These are phyloP conservation scores for Ricordea florida DNA, from an alignment of 92 coral and sea anemone genomes.

Conservation along the genomic window DNA sequence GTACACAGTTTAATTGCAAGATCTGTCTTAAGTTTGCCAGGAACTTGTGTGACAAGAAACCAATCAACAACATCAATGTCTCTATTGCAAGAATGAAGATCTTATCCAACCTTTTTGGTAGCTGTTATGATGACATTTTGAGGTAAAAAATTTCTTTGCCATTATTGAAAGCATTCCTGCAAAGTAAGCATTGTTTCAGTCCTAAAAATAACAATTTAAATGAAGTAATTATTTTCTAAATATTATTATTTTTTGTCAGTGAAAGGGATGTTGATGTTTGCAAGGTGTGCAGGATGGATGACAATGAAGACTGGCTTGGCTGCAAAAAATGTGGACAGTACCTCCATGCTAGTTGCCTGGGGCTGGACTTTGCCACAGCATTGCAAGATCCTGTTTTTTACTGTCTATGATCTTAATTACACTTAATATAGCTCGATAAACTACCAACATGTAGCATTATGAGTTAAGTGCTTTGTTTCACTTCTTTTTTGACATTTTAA, in stretches of 20 bases:
- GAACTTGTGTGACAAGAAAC: conserved; percentile 1
- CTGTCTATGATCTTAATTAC: neutral
- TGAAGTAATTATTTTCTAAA: neutral
- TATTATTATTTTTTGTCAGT: neutral
- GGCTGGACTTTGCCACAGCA: conserved; percentile 24
- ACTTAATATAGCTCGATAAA: no score
- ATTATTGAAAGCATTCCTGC: neutral
- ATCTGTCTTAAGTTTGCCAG: conserved; percentile 17
- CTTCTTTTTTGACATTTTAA: no score
- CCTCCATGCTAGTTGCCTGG: conserved; percentile 58
- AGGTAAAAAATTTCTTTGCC: neutral
- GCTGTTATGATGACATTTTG: conserved; percentile 29
- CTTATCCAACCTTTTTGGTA: conserved; percentile 23
- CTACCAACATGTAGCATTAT: no score
- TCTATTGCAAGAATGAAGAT: conserved; percentile 17
- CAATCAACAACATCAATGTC: neutral
- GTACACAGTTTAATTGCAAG: neutral
- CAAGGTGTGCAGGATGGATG: conserved; percentile 42
- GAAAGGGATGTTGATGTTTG: conserved; percentile 27
- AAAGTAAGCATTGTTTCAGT: neutral
- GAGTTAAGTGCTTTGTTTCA: no score
- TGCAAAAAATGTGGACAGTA: conserved; percentile 64
- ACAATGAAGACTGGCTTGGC: conserved; percentile 72
- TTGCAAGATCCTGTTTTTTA: conserved; percentile 16
- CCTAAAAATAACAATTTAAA: neutral